Evolutionary conservation across 2,113 vertebrate species (phyloP).

Genomic region (Rana temporaria): DNA sequence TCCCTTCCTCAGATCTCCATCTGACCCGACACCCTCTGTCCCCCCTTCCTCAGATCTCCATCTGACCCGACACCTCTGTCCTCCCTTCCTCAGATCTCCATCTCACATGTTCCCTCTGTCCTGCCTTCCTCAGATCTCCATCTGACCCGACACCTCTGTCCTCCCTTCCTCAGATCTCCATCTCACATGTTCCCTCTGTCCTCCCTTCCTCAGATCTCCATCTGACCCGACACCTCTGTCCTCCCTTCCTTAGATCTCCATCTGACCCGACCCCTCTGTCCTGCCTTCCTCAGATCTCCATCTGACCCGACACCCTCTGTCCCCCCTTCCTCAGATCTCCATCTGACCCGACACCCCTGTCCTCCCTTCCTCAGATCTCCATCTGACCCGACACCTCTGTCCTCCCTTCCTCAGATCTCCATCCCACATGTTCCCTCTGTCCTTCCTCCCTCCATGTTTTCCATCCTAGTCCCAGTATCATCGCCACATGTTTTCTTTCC

Average conservation of each 20-base stretch:
- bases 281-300: not conserved
- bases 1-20: not conserved
- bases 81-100: not conserved
- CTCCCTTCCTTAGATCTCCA: too few species aligned
- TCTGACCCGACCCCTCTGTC: too few species aligned
- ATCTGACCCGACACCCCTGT: not conserved
- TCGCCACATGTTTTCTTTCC: not conserved
- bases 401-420: not conserved
- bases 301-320: not conserved
- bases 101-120: not conserved
- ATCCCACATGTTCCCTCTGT: not conserved
- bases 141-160: not conserved
- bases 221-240: too few species aligned
- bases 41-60: not conserved
- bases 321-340: not conserved
- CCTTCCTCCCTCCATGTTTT: not conserved
- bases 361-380: not conserved
- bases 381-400: not conserved
- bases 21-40: not conserved
- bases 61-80: not conserved
- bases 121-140: not conserved
- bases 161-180: too few species aligned
- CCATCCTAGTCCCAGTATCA: not conserved
- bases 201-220: too few species aligned
- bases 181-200: too few species aligned